phyloP scores from a whole-genome alignment of 2,797 vertebrate genomes.

The Characodon lateralis region DNA sequence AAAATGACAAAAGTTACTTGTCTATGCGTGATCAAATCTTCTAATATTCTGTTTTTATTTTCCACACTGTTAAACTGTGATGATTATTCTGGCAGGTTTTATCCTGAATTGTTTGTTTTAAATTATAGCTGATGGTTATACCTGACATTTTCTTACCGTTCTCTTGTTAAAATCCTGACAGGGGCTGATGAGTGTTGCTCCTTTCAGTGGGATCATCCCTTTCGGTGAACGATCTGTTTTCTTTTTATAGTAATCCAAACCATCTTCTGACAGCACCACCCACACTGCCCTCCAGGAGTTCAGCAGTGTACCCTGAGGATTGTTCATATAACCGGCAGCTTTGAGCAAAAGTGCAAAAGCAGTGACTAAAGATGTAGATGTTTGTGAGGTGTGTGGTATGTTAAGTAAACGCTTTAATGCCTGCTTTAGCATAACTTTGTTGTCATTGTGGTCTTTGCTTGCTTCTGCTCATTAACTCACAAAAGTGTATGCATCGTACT shows the following conservation, averaged over 20 bases:
- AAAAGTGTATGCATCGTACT: background rate
- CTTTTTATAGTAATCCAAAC: constrained; percentile 92
- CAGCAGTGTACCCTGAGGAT: constrained; percentile 87
- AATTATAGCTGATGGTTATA: background rate
- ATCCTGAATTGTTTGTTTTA: background rate
- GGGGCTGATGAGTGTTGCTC: constrained; percentile 83
- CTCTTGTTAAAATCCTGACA: constrained; percentile 93
- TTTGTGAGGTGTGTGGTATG: background rate
- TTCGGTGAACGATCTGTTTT: constrained; percentile 92
- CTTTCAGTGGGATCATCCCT: constrained; percentile 95
- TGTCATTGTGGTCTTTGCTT: background rate
- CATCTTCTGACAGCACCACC: constrained; percentile 93
- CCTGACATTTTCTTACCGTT: constrained; percentile 77
- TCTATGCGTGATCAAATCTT: background rate
- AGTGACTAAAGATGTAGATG: background rate
- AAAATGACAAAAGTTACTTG: background rate
- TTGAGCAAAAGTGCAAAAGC: constrained; percentile 13
- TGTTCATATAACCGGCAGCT: constrained; percentile 10
- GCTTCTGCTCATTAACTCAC: background rate
- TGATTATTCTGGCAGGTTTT: background rate
- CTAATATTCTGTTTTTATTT: background rate
- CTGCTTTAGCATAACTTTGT: background rate
- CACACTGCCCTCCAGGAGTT: constrained; percentile 94
- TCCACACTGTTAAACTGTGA: background rate
- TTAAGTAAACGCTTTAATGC: background rate